These are phyloP conservation scores for Lytechinus pictus DNA, from an alignment of 35 echinoderm and acorn worm species.

Conservation along the genomic window DNA sequence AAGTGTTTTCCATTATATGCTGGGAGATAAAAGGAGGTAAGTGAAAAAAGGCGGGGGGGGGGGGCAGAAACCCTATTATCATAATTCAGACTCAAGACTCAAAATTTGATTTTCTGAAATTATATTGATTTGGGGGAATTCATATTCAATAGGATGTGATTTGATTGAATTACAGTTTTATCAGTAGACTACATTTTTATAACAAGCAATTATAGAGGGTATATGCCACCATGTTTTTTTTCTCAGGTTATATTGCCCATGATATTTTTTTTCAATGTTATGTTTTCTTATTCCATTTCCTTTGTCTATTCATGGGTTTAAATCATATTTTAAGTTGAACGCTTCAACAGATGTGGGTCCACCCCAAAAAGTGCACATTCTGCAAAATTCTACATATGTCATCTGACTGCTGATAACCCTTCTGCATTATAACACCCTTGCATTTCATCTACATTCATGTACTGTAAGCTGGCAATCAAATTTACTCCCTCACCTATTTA, in stretches of 20 bases:
- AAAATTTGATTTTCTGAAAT: too few relatives aligned
- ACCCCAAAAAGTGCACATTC: background rate
- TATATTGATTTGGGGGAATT: too few relatives aligned
- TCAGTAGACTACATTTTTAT: too few relatives aligned
- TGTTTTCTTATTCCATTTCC: background rate
- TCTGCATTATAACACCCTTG: background rate
- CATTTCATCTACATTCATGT: background rate
- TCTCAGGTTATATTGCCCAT: background rate
- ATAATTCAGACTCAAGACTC: background rate
- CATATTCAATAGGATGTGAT: too few relatives aligned
- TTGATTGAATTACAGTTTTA: too few relatives aligned
- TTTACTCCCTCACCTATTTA: conserved; percentile 33
- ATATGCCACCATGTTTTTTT: background rate
- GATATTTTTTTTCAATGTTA: background rate
- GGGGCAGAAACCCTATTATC: background rate
- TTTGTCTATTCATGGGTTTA: background rate
- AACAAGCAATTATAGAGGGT: too few relatives aligned
- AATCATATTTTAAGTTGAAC: background rate
- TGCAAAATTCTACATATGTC: background rate
- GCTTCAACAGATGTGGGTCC: background rate
- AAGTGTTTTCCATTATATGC: too few relatives aligned
- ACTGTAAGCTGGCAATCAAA: conserved; percentile 16
- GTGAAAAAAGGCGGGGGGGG: too few relatives aligned
- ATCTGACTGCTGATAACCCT: background rate
- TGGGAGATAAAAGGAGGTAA: too few relatives aligned